A percentile compares a stretch with the other conserved stretches of the same genome.
Conservation (phyloP, 2,888 invertebrate species). For the Lottia scabra region DNA sequence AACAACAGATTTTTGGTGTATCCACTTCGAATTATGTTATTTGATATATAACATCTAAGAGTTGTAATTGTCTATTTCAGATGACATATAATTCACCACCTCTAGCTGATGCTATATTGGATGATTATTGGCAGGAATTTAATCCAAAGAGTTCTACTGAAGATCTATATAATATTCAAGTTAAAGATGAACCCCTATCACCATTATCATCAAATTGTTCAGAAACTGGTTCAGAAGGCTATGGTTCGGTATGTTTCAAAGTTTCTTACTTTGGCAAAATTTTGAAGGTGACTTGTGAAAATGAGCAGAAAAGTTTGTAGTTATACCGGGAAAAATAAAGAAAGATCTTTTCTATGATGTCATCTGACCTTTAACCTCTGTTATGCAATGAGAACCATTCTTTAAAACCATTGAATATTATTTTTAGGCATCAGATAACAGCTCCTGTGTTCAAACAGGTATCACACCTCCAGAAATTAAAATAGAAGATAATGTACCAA, state of each 20-base stretch:
- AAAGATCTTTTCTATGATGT: too few relatives aligned
- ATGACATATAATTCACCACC: background rate
- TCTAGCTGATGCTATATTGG: constrained; percentile 8
- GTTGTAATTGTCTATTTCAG: too few relatives aligned
- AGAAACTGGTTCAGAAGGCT: constrained; percentile 30
- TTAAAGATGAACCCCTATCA: constrained; percentile 47
- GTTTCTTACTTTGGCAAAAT: background rate
- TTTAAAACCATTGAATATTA: too few relatives aligned
- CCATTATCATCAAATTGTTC: constrained; percentile 37
- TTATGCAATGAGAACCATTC: too few relatives aligned
- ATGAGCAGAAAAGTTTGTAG: too few relatives aligned
- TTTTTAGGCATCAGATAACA: background rate
- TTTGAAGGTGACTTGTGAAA: too few relatives aligned
- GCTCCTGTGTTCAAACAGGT: background rate
- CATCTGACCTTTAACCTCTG: too few relatives aligned
- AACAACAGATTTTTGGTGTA: too few relatives aligned
- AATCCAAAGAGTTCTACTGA: constrained; percentile 45
- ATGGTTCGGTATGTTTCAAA: constrained; percentile 18
- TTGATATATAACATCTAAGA: too few relatives aligned
- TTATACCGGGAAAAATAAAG: too few relatives aligned
- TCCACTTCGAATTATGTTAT: too few relatives aligned
- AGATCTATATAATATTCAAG: background rate
- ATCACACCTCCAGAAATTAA: background rate
- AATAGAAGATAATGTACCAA: background rate
- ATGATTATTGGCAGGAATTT: constrained; percentile 43